These are phyloP conservation scores for Theonella swinhoei DNA, from an alignment of 37 sponge, comb jelly and placozoan genomes.

Conservation along the genomic window DNA sequence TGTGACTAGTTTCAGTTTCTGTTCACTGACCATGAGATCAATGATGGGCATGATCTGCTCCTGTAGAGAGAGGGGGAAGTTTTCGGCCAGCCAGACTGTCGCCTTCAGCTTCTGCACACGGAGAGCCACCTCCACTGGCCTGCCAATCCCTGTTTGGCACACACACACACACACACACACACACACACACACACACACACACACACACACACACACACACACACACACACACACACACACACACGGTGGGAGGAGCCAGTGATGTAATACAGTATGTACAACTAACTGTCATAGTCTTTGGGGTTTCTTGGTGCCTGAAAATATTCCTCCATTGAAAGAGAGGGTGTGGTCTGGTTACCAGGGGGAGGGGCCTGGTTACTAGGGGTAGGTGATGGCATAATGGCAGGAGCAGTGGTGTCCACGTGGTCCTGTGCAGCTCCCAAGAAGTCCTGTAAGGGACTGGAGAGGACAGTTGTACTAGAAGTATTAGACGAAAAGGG, in stretches of 20 bases:
- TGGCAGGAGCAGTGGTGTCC: not conserved
- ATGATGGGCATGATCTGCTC: constrained; percentile 94
- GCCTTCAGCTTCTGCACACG: constrained; percentile 92
- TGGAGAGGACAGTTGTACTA: too few relatives aligned
- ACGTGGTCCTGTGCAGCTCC: constrained; percentile 47
- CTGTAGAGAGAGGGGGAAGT: constrained; percentile 85
- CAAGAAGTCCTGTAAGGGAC: constrained; percentile 43
- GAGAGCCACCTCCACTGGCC: constrained; percentile 60
- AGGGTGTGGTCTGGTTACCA: not conserved
- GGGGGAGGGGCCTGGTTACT: not conserved
- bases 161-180: too few relatives aligned
- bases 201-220: not conserved
- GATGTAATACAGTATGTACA: too few relatives aligned
- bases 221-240: not conserved
- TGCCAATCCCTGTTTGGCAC: constrained; percentile 72
- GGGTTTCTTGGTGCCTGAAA: constrained; percentile 53
- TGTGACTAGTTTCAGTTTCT: too few relatives aligned
- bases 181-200: not conserved
- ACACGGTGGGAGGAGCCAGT: too few relatives aligned
- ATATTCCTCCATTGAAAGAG: constrained; percentile 66
- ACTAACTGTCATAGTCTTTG: constrained; percentile 72
- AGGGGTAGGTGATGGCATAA: constrained; percentile 14
- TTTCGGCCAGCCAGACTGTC: constrained; percentile 88
- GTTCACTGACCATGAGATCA: constrained; percentile 93
- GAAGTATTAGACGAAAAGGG: too few relatives aligned